Evolutionary conservation across 2,888 invertebrate species (phyloP).

Genomic region (Synergus umbraculus): DNA sequence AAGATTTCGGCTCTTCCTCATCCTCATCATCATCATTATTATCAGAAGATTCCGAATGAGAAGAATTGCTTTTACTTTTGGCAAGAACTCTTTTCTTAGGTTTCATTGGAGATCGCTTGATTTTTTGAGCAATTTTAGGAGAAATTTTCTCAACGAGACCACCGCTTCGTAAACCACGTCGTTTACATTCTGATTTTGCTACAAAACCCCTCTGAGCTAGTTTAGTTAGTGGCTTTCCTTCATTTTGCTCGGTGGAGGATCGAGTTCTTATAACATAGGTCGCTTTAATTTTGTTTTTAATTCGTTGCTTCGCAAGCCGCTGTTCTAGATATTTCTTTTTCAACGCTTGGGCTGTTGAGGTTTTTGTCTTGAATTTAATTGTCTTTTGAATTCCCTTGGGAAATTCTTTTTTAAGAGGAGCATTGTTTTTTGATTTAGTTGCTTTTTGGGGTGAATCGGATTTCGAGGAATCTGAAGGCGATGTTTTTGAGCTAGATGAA

Average conservation of each 20-base stretch:
- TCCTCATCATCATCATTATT: slow-evolving; percentile 1
- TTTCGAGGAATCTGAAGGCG: slow-evolving; percentile 49
- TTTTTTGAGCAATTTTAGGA: slow-evolving; percentile 49
- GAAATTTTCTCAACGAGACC: slow-evolving; percentile 48
- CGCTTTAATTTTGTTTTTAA: slow-evolving; percentile 70
- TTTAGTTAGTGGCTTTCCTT: slow-evolving; percentile 74
- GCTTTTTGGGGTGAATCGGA: slow-evolving; percentile 60
- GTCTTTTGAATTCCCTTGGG: slow-evolving; percentile 62
- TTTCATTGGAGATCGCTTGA: slow-evolving; percentile 60
- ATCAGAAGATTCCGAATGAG: slow-evolving; percentile 57
- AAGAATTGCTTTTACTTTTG: slow-evolving; percentile 51
- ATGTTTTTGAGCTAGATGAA: slow-evolving; percentile 43
- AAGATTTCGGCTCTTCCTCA: slow-evolving; percentile 19
- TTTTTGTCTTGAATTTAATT: slow-evolving; percentile 69
- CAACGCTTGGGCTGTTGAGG: slow-evolving; percentile 79
- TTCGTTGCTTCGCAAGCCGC: slow-evolving; percentile 79
- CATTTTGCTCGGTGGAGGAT: slow-evolving; percentile 72
- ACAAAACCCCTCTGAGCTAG: slow-evolving; percentile 63
- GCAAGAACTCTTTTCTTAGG: slow-evolving; percentile 55
- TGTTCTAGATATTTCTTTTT: slow-evolving; percentile 82
- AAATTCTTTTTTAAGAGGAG: slow-evolving; percentile 64
- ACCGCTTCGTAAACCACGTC: slow-evolving; percentile 70
- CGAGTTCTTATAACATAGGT: slow-evolving; percentile 78
- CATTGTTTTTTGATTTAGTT: slow-evolving; percentile 71
- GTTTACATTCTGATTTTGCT: slow-evolving; percentile 61